phyloP scores from a whole-genome alignment of 1,140 invertebrate species.

The Aphaenogaster ashmeadi region DNA sequence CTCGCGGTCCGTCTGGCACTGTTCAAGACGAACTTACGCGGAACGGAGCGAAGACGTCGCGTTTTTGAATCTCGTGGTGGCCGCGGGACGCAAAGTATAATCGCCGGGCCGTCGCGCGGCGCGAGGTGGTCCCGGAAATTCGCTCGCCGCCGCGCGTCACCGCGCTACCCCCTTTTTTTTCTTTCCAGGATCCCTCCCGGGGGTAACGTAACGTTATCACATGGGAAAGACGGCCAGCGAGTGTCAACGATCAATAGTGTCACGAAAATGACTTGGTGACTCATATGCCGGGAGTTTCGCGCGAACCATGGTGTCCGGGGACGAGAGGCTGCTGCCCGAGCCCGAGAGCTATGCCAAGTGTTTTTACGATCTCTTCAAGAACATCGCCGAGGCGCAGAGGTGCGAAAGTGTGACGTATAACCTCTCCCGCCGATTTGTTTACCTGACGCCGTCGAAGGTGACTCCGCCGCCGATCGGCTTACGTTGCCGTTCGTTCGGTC shows the following conservation, averaged over 20 bases:
- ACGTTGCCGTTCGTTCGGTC: neutral
- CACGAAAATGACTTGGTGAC: slow-evolving; percentile 85
- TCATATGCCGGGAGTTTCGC: slow-evolving; percentile 74
- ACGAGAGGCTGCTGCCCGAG: slow-evolving; percentile 88
- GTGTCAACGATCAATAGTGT: slow-evolving; percentile 86
- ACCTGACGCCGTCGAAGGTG: slow-evolving; percentile 71
- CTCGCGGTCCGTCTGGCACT: slow-evolving; percentile 63
- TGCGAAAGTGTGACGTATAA: slow-evolving; percentile 82
- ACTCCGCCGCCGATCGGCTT: slow-evolving; percentile 53
- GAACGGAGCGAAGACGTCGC: slow-evolving; percentile 51
- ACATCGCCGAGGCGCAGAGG: slow-evolving; percentile 88
- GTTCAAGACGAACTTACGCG: slow-evolving; percentile 72
- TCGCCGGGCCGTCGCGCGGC: neutral
- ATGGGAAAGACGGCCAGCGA: slow-evolving; percentile 77
- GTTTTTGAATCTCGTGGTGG: slow-evolving; percentile 50
- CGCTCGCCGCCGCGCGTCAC: neutral
- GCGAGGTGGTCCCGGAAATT: neutral
- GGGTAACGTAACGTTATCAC: slow-evolving; percentile 77
- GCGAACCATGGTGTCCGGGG: slow-evolving; percentile 83
- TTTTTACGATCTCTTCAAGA: slow-evolving; percentile 89
- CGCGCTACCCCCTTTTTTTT: slow-evolving; percentile 50
- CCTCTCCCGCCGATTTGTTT: slow-evolving; percentile 80
- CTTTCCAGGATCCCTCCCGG: slow-evolving; percentile 18
- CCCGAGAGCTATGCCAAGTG: slow-evolving; percentile 88
- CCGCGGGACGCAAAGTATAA: neutral